Conservation (phyloP, 2,113 vertebrate species). For the Nothobranchius furzeri region DNA sequence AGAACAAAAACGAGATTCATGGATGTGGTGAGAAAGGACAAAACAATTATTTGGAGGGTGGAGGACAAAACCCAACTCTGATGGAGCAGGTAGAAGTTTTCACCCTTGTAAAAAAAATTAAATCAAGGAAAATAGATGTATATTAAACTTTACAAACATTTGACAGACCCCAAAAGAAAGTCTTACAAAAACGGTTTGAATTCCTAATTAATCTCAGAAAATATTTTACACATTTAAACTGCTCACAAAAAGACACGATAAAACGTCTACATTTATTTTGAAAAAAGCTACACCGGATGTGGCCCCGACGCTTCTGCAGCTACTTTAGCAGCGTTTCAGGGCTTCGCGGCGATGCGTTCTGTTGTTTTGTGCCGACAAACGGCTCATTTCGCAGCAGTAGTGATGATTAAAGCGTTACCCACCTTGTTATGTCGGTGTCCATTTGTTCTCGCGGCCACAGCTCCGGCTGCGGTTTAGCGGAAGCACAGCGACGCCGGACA, state of each 20-base stretch:
- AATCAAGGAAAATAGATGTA: too few relatives aligned
- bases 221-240: neutral
- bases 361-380: constrained; percentile 1
- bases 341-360: constrained; percentile 18
- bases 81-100: too few relatives aligned
- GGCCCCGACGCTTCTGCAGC: neutral
- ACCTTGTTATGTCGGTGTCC: constrained; percentile 26
- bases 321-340: constrained; percentile 19
- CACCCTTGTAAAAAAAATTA: too few relatives aligned
- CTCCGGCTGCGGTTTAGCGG: neutral
- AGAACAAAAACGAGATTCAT: too few relatives aligned
- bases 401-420: neutral
- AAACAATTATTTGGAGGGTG: too few relatives aligned
- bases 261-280: constrained; percentile 38
- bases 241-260: too few relatives aligned
- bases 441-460: neutral
- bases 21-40: too few relatives aligned
- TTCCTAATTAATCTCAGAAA: neutral
- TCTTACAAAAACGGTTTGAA: too few relatives aligned
- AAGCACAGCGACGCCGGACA: neutral
- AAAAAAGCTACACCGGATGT: constrained; percentile 38
- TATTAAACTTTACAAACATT: too few relatives aligned
- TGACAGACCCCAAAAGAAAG: too few relatives aligned
- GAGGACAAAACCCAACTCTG: too few relatives aligned
- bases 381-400: too few relatives aligned